A percentile compares a stretch with the other conserved stretches of the same genome.
Evolutionary conservation across 2,113 vertebrate genomes (phyloP).

Genomic region (Lucifuga dentata): DNA sequence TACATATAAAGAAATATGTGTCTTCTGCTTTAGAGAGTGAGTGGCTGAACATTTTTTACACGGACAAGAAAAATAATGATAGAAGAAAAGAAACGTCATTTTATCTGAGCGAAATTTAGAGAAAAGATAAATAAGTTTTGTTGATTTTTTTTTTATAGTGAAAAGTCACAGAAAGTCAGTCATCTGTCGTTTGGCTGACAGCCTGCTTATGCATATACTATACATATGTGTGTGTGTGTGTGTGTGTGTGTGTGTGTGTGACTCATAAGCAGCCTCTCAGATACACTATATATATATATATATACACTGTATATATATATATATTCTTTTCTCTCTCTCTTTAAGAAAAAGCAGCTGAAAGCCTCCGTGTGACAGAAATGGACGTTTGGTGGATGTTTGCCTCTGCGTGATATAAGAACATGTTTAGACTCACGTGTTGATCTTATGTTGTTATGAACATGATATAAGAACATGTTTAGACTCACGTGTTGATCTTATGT

Average conservation of each 20-base stretch:
- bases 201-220: conserved; percentile 25
- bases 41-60: no score
- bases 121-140: no score
- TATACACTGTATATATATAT: no score
- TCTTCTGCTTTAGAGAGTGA: no score
- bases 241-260: conserved; percentile 48
- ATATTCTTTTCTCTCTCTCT: conserved; percentile 5
- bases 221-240: conserved; percentile 1
- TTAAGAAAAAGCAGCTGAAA: conserved; percentile 6
- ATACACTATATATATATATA: no score
- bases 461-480: no score
- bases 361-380: conserved; percentile 33
- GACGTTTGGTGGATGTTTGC: conserved; percentile 36
- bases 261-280: no score
- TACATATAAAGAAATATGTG: no score
- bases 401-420: conserved; percentile 43
- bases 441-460: no score
- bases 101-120: not conserved
- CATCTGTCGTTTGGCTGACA: conserved; percentile 35
- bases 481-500: no score
- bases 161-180: conserved; percentile 36
- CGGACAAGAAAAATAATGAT: no score
- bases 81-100: not conserved
- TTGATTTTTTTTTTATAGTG: not conserved
- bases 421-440: conserved; percentile 48